A percentile compares a stretch with the other conserved stretches of the same genome.
Conservation (phyloP, 2,797 vertebrate species). For the Paedocypris micromegethes region DNA sequence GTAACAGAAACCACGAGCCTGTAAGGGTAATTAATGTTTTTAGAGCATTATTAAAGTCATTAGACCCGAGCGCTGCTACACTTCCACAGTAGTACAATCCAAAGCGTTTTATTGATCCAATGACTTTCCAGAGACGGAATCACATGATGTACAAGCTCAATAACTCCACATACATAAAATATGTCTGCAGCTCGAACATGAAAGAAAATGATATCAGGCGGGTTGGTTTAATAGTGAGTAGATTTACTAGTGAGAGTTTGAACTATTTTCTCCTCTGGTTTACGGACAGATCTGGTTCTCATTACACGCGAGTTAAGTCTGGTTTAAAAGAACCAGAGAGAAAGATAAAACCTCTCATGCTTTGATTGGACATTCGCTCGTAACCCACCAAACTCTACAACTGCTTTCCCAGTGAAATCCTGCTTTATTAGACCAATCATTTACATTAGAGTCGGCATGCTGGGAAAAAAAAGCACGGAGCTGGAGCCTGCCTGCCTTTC, state of each 20-base stretch:
- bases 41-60: too few relatives aligned
- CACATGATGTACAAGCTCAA: constrained; percentile 54
- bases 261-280: constrained; percentile 61
- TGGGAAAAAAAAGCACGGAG: too few relatives aligned
- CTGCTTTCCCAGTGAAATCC: not conserved
- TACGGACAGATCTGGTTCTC: constrained; percentile 59
- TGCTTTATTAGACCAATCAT: too few relatives aligned
- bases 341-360: constrained; percentile 31
- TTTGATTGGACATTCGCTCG: constrained; percentile 25
- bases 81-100: constrained; percentile 19
- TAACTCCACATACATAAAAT: constrained; percentile 49
- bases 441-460: too few relatives aligned
- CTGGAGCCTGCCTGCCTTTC: too few relatives aligned
- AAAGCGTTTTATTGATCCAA: constrained; percentile 52
- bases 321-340: constrained; percentile 16
- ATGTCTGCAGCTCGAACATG: constrained; percentile 50
- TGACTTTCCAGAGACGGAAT: constrained; percentile 49
- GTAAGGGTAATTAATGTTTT: too few relatives aligned
- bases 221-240: constrained; percentile 53
- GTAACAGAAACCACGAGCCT: constrained; percentile 28
- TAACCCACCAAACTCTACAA: constrained; percentile 1
- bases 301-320: constrained; percentile 53
- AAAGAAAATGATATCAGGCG: constrained; percentile 60
- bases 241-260: constrained; percentile 68
- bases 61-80: too few relatives aligned